Evolutionary conservation across 2,888 invertebrate genomes (phyloP).

Genomic region (Ophioninae sp.): DNA sequence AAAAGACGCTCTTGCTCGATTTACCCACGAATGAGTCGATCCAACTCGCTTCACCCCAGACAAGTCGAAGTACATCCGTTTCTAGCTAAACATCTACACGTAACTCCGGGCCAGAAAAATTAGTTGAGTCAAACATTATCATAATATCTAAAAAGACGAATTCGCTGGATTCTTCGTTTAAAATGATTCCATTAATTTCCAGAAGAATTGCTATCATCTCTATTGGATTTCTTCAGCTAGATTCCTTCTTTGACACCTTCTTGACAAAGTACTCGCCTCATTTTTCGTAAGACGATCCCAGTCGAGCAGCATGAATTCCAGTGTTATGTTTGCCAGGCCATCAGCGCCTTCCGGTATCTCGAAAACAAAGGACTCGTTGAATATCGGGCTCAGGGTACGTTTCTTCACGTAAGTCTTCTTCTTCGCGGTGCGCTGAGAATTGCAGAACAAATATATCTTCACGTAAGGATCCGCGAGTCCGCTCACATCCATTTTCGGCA

Average conservation of each 20-base stretch:
- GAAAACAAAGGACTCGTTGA: constrained; percentile 99
- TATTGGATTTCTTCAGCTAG: background rate
- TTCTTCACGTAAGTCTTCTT: constrained; percentile 99
- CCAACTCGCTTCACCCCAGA: background rate
- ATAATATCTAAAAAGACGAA: background rate
- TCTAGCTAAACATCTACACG: too few relatives aligned
- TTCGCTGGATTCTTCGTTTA: background rate
- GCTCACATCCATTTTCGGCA: constrained; percentile 99
- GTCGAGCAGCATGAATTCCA: constrained; percentile 95
- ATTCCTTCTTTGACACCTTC: background rate
- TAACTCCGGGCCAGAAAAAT: background rate
- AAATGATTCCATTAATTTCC: background rate
- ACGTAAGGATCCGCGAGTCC: constrained; percentile 98
- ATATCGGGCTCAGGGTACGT: constrained; percentile 97
- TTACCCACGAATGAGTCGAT: background rate
- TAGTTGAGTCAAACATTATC: background rate
- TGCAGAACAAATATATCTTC: constrained; percentile 97
- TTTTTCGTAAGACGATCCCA: constrained; percentile 99
- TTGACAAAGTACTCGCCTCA: constrained; percentile 83
- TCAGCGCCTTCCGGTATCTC: constrained; percentile 93
- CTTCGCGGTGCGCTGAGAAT: constrained; percentile 98
- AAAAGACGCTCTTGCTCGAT: background rate
- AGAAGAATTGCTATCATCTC: background rate
- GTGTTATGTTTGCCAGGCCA: constrained; percentile 90
- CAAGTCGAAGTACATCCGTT: too few relatives aligned